These are phyloP conservation scores for Cantharis flavilabris DNA, from an alignment of 2,888 invertebrate genomes.

Conservation along the genomic window DNA sequence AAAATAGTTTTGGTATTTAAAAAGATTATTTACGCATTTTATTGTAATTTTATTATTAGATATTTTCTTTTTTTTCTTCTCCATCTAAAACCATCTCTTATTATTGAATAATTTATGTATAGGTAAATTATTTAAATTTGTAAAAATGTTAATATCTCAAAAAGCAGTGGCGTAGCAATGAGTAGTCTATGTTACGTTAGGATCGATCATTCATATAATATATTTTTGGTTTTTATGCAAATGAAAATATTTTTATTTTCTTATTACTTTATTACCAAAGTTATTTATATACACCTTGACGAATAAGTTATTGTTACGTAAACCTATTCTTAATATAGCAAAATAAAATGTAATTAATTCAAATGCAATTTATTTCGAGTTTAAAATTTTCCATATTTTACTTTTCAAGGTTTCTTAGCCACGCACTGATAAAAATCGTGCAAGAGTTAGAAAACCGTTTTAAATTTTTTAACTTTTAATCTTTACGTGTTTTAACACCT, in stretches of 20 bases:
- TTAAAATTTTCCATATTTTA: background rate
- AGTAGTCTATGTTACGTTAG: background rate
- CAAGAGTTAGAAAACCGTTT: background rate
- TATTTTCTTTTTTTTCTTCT: too few relatives aligned
- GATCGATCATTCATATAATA: background rate
- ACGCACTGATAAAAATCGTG: conserved; percentile 1
- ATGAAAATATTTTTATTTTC: background rate
- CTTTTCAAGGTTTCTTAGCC: background rate
- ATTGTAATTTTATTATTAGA: background rate
- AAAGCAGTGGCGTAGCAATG: background rate
- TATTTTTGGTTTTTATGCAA: background rate
- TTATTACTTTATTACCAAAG: background rate
- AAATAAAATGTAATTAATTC: background rate
- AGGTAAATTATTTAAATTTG: background rate
- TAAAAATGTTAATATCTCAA: background rate
- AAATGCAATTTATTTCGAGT: conserved; percentile 1
- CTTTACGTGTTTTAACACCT: conserved; percentile 10
- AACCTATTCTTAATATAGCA: background rate
- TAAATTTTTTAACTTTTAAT: conserved; percentile 1
- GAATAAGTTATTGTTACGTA: background rate
- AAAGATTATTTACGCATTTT: conserved; percentile 42
- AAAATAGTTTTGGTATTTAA: conserved; percentile 43
- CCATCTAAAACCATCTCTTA: too few relatives aligned
- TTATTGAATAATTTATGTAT: background rate
- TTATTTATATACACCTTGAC: background rate